Conservation (phyloP, 2,888 invertebrate species). For the Eugnorisma glareosa region DNA sequence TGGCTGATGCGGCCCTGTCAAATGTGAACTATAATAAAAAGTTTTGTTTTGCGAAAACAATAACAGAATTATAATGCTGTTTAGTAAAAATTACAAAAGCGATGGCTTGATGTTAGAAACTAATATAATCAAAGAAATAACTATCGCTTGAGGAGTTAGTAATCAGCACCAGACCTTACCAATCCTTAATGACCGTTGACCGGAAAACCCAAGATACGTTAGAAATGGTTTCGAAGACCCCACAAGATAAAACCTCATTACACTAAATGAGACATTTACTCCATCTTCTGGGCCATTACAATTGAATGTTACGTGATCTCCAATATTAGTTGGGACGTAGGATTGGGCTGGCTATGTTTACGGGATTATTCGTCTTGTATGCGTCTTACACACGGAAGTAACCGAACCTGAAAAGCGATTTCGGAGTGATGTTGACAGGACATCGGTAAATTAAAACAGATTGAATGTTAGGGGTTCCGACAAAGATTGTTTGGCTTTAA, state of each 20-base stretch:
- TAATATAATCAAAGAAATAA: too few relatives aligned
- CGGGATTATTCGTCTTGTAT: background rate
- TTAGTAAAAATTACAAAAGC: background rate
- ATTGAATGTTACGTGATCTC: slow-evolving; percentile 1
- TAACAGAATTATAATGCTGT: background rate
- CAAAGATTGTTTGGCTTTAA: background rate
- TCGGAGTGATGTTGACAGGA: background rate
- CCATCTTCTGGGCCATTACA: slow-evolving; percentile 32
- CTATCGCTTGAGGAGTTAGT: background rate
- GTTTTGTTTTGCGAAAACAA: background rate
- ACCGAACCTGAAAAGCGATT: background rate
- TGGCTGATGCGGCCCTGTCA: background rate
- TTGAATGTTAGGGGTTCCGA: background rate
- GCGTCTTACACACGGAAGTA: background rate
- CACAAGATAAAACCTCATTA: slow-evolving; percentile 24
- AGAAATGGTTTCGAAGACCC: slow-evolving; percentile 6
- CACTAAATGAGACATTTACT: slow-evolving; percentile 28
- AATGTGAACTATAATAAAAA: slow-evolving; percentile 4
- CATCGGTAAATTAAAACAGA: background rate
- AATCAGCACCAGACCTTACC: background rate
- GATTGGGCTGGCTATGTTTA: background rate
- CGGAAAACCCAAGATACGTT: background rate
- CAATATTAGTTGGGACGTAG: slow-evolving; percentile 1
- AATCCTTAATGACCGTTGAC: slow-evolving; percentile 1
- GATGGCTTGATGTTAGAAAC: background rate